phyloP scores from a whole-genome alignment of 2,113 vertebrate species.

The Vanacampus margaritifer region DNA sequence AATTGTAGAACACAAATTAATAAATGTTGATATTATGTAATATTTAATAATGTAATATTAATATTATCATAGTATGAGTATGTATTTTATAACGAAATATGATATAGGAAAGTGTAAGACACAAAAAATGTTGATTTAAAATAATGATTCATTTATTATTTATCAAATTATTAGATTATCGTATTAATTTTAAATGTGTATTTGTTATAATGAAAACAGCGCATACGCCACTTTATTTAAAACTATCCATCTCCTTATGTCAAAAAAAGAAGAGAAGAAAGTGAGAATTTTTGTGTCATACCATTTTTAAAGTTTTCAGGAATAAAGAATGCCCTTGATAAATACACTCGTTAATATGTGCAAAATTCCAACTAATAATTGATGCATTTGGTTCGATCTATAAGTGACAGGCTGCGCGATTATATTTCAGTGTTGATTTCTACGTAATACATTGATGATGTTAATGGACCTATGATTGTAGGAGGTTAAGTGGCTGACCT shows the following conservation, averaged over 20 bases:
- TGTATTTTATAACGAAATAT: too few relatives aligned
- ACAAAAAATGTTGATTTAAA: too few relatives aligned
- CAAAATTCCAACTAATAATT: background rate
- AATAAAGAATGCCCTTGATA: background rate
- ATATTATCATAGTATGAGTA: too few relatives aligned
- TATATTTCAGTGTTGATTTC: slow-evolving; percentile 42
- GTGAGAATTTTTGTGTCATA: background rate
- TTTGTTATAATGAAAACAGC: background rate
- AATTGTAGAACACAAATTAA: too few relatives aligned
- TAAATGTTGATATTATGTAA: too few relatives aligned
- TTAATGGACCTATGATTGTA: slow-evolving; percentile 56
- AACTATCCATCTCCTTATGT: background rate
- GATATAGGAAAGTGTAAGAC: too few relatives aligned
- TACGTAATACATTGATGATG: slow-evolving; percentile 46
- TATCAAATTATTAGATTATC: too few relatives aligned
- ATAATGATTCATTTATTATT: too few relatives aligned
- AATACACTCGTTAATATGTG: background rate
- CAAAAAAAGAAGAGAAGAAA: background rate
- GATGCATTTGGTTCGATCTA: slow-evolving; percentile 24
- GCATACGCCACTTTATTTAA: background rate
- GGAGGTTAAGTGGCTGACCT: slow-evolving; percentile 59
- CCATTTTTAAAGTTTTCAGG: background rate
- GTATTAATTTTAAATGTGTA: background rate
- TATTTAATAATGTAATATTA: too few relatives aligned
- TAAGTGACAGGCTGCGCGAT: slow-evolving; percentile 33